Percentiles rank a stretch among this genome's conserved stretches.
Conservation (phyloP, 2,888 invertebrate genomes). For the Spisula subtruncata region DNA sequence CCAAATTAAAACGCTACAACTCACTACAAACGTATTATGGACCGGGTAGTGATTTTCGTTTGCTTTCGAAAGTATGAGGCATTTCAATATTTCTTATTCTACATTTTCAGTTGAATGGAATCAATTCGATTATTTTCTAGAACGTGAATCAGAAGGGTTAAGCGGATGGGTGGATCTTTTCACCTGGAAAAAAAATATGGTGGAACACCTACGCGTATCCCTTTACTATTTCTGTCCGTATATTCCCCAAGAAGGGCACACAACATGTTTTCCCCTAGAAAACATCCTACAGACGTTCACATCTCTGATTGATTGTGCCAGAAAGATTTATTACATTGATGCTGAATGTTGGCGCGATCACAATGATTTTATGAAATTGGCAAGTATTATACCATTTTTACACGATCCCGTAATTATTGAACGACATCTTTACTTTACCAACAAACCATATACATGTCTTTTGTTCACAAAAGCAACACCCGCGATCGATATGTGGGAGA, state of each 20-base stretch:
- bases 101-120: not conserved
- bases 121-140: not conserved
- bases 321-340: conserved; percentile 13
- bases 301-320: not conserved
- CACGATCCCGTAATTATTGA: too few relatives aligned
- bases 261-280: not conserved
- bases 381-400: not conserved
- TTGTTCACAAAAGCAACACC: too few relatives aligned
- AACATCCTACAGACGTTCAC: not conserved
- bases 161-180: not conserved
- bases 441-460: too few relatives aligned
- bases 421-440: too few relatives aligned
- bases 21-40: too few relatives aligned
- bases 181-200: not conserved
- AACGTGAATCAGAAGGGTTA: not conserved
- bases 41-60: too few relatives aligned
- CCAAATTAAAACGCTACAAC: too few relatives aligned
- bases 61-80: too few relatives aligned
- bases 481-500: too few relatives aligned
- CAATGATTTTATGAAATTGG: not conserved
- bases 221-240: not conserved
- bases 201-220: not conserved
- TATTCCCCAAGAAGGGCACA: not conserved
- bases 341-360: not conserved
- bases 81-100: not conserved